A percentile compares a stretch with the other conserved stretches of the same genome.
These are phyloP conservation scores for Hydrotaea cyrtoneurina DNA, from an alignment of 2,888 invertebrate genomes.

Conservation along the genomic window DNA sequence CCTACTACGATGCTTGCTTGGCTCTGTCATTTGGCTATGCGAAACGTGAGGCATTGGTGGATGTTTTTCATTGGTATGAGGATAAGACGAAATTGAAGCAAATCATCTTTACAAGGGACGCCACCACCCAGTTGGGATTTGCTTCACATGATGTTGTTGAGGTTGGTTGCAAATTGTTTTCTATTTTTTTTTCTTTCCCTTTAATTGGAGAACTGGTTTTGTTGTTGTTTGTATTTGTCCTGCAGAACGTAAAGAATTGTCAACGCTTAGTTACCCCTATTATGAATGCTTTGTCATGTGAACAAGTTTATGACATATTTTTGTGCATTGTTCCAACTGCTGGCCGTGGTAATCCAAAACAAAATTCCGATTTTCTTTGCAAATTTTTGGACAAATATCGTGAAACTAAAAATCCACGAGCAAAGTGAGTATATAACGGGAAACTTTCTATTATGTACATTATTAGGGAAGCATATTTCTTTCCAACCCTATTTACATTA, in stretches of 20 bases:
- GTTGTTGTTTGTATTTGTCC: slow-evolving; percentile 6
- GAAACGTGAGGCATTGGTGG: slow-evolving; percentile 72
- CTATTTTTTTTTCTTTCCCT: not conserved
- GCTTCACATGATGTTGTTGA: slow-evolving; percentile 36
- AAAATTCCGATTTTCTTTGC: slow-evolving; percentile 71
- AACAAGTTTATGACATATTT: slow-evolving; percentile 76
- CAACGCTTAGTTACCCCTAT: slow-evolving; percentile 75
- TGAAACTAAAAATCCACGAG: slow-evolving; percentile 72
- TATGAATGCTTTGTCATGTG: slow-evolving; percentile 69
- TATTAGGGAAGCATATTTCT: too few species aligned
- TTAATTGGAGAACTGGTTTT: slow-evolving; percentile 3
- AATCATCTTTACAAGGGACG: slow-evolving; percentile 21
- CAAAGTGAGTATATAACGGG: slow-evolving; percentile 73
- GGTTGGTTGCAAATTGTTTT: slow-evolving; percentile 41
- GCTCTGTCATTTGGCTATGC: slow-evolving; percentile 77
- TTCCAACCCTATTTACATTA: too few species aligned
- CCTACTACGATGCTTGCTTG: slow-evolving; percentile 75
- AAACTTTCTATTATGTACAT: too few species aligned
- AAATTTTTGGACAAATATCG: slow-evolving; percentile 75
- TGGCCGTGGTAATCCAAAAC: slow-evolving; percentile 75
- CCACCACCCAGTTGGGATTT: slow-evolving; percentile 1
- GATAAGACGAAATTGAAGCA: slow-evolving; percentile 68
- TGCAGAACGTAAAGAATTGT: slow-evolving; percentile 69
- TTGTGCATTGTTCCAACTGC: slow-evolving; percentile 77
- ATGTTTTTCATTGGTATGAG: slow-evolving; percentile 73